Percentiles rank a stretch among this genome's conserved stretches.
Evolutionary conservation across 2,113 vertebrate genomes (phyloP).

Genomic region (Dolichotis patagonum): DNA sequence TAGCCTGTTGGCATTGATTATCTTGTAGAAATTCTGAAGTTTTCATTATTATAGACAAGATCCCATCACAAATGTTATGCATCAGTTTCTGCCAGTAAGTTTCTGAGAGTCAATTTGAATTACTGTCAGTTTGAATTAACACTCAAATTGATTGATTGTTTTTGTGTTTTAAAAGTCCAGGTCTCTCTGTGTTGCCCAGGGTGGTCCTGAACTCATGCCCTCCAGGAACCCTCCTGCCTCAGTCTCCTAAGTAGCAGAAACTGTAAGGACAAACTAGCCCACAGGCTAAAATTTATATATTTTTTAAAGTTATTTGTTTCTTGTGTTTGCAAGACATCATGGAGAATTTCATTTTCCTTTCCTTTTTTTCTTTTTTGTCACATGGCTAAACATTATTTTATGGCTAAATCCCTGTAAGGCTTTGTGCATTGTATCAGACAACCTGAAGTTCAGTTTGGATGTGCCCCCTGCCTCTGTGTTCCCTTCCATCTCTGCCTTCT

Average conservation of each 20-base stretch:
- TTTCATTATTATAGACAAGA: not conserved
- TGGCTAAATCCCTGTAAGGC: not conserved
- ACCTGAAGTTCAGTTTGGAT: not conserved
- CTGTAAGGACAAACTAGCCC: not conserved
- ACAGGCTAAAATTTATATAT: not conserved
- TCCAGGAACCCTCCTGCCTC: not conserved
- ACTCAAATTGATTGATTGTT: not conserved
- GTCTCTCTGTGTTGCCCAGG: not conserved
- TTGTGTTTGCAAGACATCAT: conserved; percentile 1
- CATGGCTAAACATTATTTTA: not conserved
- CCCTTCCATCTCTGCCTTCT: not conserved
- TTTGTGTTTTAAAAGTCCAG: not conserved
- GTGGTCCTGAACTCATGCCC: not conserved
- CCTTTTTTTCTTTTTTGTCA: not conserved
- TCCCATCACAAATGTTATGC: not conserved
- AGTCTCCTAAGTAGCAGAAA: not conserved
- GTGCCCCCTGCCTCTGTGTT: not conserved
- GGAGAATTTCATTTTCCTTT: not conserved
- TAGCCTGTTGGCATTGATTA: not conserved
- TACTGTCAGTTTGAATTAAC: too few species aligned
- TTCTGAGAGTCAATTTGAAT: conserved; percentile 20
- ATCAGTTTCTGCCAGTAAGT: not conserved
- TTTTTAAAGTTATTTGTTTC: not conserved
- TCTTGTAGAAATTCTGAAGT: not conserved
- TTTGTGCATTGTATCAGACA: not conserved